Conservation (phyloP, 2,113 vertebrate genomes). For the Phaethornis superciliosus region DNA sequence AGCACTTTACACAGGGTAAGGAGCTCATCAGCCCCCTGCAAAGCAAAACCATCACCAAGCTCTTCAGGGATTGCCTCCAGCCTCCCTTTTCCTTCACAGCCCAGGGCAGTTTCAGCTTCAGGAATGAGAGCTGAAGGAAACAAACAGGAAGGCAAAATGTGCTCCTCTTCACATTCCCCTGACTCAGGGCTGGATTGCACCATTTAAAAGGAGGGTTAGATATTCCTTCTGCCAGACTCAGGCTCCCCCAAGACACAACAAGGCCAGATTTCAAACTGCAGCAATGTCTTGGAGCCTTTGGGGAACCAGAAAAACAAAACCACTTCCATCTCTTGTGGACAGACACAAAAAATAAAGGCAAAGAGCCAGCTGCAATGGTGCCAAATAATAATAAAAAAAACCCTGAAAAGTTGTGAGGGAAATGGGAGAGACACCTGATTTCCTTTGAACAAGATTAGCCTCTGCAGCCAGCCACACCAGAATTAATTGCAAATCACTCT, state of each 20-base stretch:
- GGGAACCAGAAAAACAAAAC: not conserved
- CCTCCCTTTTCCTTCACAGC: not conserved
- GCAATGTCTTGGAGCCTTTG: not conserved
- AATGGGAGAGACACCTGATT: not conserved
- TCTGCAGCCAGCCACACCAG: not conserved
- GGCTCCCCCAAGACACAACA: not conserved
- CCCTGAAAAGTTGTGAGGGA: not conserved
- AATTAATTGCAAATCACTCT: not conserved
- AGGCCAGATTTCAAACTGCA: not conserved
- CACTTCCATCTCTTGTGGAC: not conserved
- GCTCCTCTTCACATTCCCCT: not conserved
- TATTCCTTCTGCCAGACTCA: not conserved
- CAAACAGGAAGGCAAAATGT: not conserved
- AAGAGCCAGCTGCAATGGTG: not conserved
- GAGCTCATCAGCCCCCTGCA: constrained; percentile 1
- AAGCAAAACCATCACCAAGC: not conserved
- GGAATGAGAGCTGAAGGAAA: not conserved
- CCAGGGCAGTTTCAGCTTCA: not conserved
- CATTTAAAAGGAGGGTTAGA: not conserved
- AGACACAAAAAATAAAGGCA: not conserved
- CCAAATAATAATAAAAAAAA: not conserved
- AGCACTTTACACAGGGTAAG: not conserved
- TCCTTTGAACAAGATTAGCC: not conserved
- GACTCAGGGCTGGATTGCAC: not conserved
- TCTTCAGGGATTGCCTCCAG: fast-evolving